A percentile compares a stretch with the other conserved stretches of the same genome.
Conservation (phyloP, 2,888 invertebrate species). For the Odontocerum albicorne region DNA sequence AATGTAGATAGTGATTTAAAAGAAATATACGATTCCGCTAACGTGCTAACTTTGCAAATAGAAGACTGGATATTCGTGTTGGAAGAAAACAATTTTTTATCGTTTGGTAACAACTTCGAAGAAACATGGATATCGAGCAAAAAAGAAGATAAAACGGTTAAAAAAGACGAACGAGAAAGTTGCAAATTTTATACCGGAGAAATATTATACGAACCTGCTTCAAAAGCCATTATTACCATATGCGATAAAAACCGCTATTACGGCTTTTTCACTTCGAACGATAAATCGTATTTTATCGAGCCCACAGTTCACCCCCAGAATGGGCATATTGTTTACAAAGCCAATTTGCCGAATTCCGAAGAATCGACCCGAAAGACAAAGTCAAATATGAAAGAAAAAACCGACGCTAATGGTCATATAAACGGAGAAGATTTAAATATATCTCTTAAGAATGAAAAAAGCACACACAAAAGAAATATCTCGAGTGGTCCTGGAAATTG, state of each 20-base stretch:
- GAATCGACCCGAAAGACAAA: not conserved
- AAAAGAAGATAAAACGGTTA: not conserved
- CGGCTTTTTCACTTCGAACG: slow-evolving; percentile 31
- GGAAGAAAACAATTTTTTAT: slow-evolving; percentile 28
- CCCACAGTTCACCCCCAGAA: slow-evolving; percentile 28
- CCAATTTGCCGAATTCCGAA: slow-evolving; percentile 13
- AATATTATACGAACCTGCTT: slow-evolving; percentile 28
- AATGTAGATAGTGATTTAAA: slow-evolving; percentile 10
- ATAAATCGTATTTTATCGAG: slow-evolving; percentile 35
- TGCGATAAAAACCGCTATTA: slow-evolving; percentile 33
- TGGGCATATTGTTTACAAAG: slow-evolving; percentile 34
- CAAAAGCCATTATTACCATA: slow-evolving; percentile 34
- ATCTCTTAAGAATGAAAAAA: not conserved
- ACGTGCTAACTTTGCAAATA: slow-evolving; percentile 22
- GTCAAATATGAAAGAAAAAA: not conserved
- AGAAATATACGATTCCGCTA: slow-evolving; percentile 13
- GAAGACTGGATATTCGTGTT: slow-evolving; percentile 34
- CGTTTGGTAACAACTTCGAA: slow-evolving; percentile 26
- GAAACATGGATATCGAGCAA: slow-evolving; percentile 22
- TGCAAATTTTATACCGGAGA: slow-evolving; percentile 31
- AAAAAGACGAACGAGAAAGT: slow-evolving; percentile 4
- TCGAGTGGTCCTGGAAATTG: not conserved
- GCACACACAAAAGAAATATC: not conserved
- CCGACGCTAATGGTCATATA: not conserved
- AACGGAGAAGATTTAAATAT: not conserved